Conservation (phyloP, 2,113 vertebrate species). For the Clinocottus analis region DNA sequence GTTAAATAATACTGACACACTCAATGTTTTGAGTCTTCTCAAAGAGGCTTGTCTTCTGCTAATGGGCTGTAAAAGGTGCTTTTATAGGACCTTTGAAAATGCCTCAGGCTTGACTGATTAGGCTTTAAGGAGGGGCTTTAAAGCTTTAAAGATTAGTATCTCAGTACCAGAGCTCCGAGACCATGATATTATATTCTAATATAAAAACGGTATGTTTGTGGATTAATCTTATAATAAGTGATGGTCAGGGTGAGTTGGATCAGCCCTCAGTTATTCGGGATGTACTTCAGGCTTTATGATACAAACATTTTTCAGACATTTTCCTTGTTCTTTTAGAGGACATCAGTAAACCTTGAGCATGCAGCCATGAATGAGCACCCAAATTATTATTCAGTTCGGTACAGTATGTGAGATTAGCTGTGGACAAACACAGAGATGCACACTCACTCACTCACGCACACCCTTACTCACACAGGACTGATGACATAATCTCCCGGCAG, state of each 20-base stretch:
- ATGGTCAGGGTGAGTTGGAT: conserved; percentile 35
- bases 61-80: conserved; percentile 1
- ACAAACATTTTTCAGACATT: no score
- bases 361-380: no score
- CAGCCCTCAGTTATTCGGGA: conserved; percentile 16
- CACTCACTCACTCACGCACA: no score
- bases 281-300: not conserved
- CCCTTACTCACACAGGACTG: no score
- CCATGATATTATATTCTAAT: conserved; percentile 55
- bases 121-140: conserved; percentile 59
- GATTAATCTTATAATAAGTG: conserved; percentile 50
- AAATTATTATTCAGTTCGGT: no score
- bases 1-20: not conserved
- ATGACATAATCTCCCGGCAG: no score
- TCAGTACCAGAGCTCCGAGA: conserved; percentile 35
- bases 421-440: no score
- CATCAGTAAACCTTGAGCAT: no score
- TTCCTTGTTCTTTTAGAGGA: no score
- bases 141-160: conserved; percentile 50
- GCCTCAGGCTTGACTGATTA: conserved; percentile 57
- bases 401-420: no score
- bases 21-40: conserved; percentile 4
- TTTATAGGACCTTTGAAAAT: conserved; percentile 72
- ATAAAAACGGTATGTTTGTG: conserved; percentile 40
- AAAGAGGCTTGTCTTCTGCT: not conserved